These are phyloP conservation scores for Okamejei kenojei DNA, from an alignment of 2,797 vertebrate genomes.

Conservation along the genomic window DNA sequence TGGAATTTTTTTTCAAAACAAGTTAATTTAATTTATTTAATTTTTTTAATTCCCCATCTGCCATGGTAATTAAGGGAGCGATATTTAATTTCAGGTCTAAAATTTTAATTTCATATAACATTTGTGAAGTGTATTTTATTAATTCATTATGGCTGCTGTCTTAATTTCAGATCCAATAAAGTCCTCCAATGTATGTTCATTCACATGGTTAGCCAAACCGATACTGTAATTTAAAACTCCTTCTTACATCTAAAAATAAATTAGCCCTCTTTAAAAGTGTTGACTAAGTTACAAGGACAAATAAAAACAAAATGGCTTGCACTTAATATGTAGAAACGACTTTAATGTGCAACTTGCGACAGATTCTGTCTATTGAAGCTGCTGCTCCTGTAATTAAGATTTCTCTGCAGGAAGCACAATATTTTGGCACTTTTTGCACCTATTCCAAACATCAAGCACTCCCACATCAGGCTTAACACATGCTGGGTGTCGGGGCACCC, in stretches of 20 bases:
- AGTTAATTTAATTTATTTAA: too few species aligned
- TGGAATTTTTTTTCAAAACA: too few species aligned
- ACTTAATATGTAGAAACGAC: not conserved
- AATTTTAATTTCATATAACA: constrained; percentile 6
- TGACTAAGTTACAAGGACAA: not conserved
- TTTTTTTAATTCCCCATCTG: too few species aligned
- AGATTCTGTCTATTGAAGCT: not conserved
- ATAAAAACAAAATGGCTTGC: not conserved
- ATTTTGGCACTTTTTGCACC: not conserved
- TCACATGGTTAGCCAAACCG: not conserved
- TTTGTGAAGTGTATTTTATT: not conserved
- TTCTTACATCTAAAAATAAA: not conserved
- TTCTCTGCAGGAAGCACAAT: not conserved
- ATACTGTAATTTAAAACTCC: not conserved
- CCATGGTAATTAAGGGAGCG: not conserved
- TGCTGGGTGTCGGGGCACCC: not conserved
- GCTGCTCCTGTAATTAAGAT: not conserved
- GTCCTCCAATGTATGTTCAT: not conserved
- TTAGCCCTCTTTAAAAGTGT: not conserved
- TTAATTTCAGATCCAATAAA: not conserved
- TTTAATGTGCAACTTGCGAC: not conserved
- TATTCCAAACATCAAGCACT: not conserved
- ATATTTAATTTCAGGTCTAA: not conserved
- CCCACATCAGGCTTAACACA: not conserved
- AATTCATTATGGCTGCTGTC: not conserved